Evolutionary conservation across 2,888 invertebrate genomes (phyloP), one percentile per base, ranked within the genome.

Genomic region (Tachina fera): DNA sequence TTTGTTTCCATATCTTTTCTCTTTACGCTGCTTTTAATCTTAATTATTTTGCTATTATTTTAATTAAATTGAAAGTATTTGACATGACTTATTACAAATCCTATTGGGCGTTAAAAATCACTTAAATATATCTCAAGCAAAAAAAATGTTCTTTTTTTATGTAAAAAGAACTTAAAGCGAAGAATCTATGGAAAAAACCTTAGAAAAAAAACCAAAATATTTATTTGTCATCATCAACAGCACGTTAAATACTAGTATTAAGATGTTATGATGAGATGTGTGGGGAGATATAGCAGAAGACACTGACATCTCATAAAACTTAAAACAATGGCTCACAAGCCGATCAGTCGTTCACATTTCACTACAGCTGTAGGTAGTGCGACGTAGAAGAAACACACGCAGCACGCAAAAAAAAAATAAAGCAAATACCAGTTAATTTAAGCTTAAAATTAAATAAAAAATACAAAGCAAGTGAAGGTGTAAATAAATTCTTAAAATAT

Each of bases 281-380:
- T 51, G 47, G 51, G 68, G 56, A 58, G 49, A 14, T 68, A n/a
- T 47, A 61, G 31, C 31, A 31, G 63, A 53, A 31, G 63, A 53
- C 68, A 68, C 41, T 47, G 72, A 76, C 71, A 56, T 41, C 82
- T 85, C 89, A 90, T 90, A 90, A 88, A 90, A 90, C 89, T 88
- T 89, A 88, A 89, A 80, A 89, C 87, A 88, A 87, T 87, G 68
- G 78, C 88, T 83, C 86, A 83, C 86, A 88, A 88, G 86, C 88
- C 71, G 88, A 87, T 90, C 89, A 90, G 90, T 90, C 89, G 89
- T 87, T 83, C 87, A 88, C 87, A 88, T 88, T 88, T 88, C 89
- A 87, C 88, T 87, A 88, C 74, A 87, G 84, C 51, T 87, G 87
- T 88, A 87, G 88, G 87, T 86, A 87, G 87, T 61, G 76, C 72